Percentiles rank a stretch among this genome's conserved stretches.
Conservation (phyloP, 2,888 invertebrate genomes). For the Phyto melanocephala region DNA sequence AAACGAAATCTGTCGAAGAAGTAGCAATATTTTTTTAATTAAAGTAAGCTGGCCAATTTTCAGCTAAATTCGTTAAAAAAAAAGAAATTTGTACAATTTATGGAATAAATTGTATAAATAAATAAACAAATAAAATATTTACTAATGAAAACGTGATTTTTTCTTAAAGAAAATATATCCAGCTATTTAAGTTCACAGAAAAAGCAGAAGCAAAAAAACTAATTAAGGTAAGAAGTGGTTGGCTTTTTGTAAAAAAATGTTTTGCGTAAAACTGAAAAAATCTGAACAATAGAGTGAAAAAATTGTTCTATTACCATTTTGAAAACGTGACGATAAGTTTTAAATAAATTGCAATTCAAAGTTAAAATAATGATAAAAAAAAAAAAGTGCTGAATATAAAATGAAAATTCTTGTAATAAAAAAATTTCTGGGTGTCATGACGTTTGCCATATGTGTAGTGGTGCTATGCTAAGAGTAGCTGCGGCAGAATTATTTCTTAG, state of each 20-base stretch:
- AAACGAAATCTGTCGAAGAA: slow-evolving; percentile 61
- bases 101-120: background rate
- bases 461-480: slow-evolving; percentile 39
- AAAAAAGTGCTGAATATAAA: slow-evolving; percentile 46
- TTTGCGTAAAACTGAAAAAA: slow-evolving; percentile 53
- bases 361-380: background rate
- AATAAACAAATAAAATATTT: background rate
- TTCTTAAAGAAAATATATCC: background rate
- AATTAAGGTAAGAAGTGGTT: slow-evolving; percentile 71
- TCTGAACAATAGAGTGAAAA: background rate
- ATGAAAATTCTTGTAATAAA: slow-evolving; percentile 56
- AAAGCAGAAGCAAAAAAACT: slow-evolving; percentile 46
- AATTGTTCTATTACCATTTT: background rate
- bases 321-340: background rate
- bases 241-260: slow-evolving; percentile 67
- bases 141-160: slow-evolving; percentile 16
- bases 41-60: slow-evolving; percentile 52
- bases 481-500: slow-evolving; percentile 63
- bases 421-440: slow-evolving; percentile 72
- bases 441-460: slow-evolving; percentile 69
- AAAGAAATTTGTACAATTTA: background rate
- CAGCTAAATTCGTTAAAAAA: slow-evolving; percentile 33
- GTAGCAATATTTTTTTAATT: slow-evolving; percentile 49
- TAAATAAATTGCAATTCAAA: background rate
- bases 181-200: slow-evolving; percentile 7